phyloP scores from a whole-genome alignment of 2,113 vertebrate species.

The Neotragus moschatus region DNA sequence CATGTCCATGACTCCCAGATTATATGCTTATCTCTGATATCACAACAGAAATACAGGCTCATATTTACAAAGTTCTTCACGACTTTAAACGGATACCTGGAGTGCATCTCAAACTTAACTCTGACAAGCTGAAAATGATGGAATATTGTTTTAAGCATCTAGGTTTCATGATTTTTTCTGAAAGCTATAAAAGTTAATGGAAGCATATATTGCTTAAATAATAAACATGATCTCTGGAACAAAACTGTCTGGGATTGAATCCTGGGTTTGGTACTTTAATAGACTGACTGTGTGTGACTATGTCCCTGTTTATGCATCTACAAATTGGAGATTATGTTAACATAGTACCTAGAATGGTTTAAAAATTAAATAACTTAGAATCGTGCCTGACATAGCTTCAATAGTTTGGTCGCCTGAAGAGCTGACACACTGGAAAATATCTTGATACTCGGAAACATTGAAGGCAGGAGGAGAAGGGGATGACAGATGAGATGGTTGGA shows the following conservation, averaged over 20 bases:
- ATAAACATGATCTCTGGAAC: background rate
- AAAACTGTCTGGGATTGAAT: background rate
- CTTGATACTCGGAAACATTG: background rate
- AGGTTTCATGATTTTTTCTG: background rate
- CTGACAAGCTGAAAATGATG: background rate
- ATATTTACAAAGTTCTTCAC: background rate
- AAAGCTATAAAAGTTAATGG: background rate
- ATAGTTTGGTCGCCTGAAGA: background rate
- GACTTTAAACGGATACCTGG: background rate
- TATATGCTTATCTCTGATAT: background rate
- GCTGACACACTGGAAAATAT: background rate
- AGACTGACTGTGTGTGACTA: background rate
- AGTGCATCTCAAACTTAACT: background rate
- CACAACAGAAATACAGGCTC: background rate
- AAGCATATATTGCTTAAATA: background rate
- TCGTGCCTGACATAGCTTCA: background rate
- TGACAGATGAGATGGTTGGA: background rate
- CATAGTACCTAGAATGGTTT: background rate
- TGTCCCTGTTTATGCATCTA: background rate
- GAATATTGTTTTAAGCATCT: background rate
- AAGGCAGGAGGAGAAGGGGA: background rate
- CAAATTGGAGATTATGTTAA: background rate
- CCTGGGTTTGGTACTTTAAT: background rate
- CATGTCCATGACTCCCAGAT: background rate
- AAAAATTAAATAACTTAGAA: background rate